Percentiles rank a stretch among this genome's conserved stretches.
Conservation (phyloP, 1,140 invertebrate species). For the Drosophila tsacasi region DNA sequence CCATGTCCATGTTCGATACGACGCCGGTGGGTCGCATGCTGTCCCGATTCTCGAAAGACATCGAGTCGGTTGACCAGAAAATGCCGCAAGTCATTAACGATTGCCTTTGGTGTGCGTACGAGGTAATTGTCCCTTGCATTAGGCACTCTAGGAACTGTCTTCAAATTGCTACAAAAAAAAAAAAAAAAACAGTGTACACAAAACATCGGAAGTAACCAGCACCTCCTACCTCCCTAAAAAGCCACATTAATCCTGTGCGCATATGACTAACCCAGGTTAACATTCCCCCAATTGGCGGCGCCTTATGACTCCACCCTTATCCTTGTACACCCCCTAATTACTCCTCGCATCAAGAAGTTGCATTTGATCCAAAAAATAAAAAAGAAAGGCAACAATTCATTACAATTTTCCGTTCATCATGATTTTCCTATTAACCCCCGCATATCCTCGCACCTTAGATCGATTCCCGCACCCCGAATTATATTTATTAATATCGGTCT, state of each 20-base stretch:
- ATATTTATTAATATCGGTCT: conserved; percentile 43
- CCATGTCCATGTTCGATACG: conserved; percentile 94
- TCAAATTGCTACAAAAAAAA: conserved; percentile 47
- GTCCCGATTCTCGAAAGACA: conserved; percentile 94
- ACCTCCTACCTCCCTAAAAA: background rate
- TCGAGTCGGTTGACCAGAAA: conserved; percentile 90
- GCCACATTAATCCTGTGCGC: conserved; percentile 7
- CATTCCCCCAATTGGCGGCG: conserved; percentile 26
- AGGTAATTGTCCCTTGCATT: conserved; percentile 87
- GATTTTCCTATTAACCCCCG: conserved; percentile 56
- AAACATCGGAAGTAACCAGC: conserved; percentile 16
- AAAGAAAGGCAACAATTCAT: conserved; percentile 20
- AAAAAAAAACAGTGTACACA: background rate
- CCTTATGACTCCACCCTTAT: background rate
- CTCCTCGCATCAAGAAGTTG: conserved; percentile 42
- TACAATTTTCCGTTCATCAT: conserved; percentile 38
- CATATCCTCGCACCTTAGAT: conserved; percentile 38
- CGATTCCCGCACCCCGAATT: background rate
- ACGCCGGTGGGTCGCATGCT: conserved; percentile 95
- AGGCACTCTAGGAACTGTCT: conserved; percentile 14
- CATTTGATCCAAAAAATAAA: conserved; percentile 42
- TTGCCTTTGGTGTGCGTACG: conserved; percentile 91
- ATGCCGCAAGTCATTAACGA: conserved; percentile 90
- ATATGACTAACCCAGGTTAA: conserved; percentile 21
- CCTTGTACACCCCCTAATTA: background rate